A percentile compares a stretch with the other conserved stretches of the same genome.
Evolutionary conservation across 1,140 invertebrate genomes (phyloP).

Genomic region (Epicauta chinensis): DNA sequence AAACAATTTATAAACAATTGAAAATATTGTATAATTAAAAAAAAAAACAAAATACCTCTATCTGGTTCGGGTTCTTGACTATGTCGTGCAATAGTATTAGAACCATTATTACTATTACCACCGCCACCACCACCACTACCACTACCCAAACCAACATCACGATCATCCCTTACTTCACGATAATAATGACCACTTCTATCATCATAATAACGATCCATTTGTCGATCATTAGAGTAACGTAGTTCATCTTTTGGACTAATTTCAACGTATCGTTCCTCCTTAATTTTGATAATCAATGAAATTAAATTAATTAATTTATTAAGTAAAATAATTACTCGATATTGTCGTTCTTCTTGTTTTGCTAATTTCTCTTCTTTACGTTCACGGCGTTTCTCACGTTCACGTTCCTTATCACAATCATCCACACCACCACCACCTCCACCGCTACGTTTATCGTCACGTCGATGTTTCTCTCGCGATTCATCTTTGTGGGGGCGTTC

Average conservation of each 20-base stretch:
- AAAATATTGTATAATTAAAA: not conserved
- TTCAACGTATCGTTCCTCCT: slow-evolving; percentile 47
- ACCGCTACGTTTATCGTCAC: slow-evolving; percentile 49
- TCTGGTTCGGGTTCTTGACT: slow-evolving; percentile 39
- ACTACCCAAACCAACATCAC: slow-evolving; percentile 27
- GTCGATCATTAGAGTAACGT: slow-evolving; percentile 32
- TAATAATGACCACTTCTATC: slow-evolving; percentile 42
- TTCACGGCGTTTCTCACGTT: slow-evolving; percentile 39
- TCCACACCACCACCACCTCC: too few relatives aligned
- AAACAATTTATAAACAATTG: slow-evolving; percentile 10
- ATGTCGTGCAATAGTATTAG: slow-evolving; percentile 28
- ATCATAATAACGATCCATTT: slow-evolving; percentile 38
- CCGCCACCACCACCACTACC: slow-evolving; percentile 15
- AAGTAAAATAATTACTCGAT: slow-evolving; percentile 24
- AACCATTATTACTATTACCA: slow-evolving; percentile 24
- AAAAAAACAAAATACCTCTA: slow-evolving; percentile 30
- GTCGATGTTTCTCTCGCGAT: slow-evolving; percentile 46
- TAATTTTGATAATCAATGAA: slow-evolving; percentile 19
- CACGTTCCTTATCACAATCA: slow-evolving; percentile 38
- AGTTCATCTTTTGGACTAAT: slow-evolving; percentile 40
- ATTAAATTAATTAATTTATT: slow-evolving; percentile 5
- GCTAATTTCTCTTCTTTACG: slow-evolving; percentile 38
- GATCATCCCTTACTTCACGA: slow-evolving; percentile 39
- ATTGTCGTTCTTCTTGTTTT: slow-evolving; percentile 46
- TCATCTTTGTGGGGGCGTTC: slow-evolving; percentile 35